Evolutionary conservation across 2,113 vertebrate genomes (phyloP), one percentile per base, ranked within the genome.

Genomic region (Gavialis gangeticus): DNA sequence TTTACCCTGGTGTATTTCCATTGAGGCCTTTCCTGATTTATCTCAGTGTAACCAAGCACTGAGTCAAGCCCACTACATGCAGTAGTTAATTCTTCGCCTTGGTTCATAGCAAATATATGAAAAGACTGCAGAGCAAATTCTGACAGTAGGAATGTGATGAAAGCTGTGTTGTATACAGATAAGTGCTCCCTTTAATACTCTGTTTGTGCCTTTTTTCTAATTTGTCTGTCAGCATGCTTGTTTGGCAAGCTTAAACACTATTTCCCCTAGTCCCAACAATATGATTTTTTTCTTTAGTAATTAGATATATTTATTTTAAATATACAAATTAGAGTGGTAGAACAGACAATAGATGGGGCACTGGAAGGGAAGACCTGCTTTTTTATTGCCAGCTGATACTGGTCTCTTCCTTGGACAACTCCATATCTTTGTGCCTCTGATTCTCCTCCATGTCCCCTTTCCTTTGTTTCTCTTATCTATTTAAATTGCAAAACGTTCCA

Each of bases 171-270:
- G 34, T 81, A 28, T 27, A 62, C 21, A 92, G 81, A 63, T 78
- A 88, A 22, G 87, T 69, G 2, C 56, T 94, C 82, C 80, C 77
- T 91, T 95, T 55, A 90, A 56, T 90, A 55, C 78, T 57, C 78
- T 56, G 91, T 62, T 21, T 84, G 80, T 78, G 75, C 85, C 27
- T 92, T 93, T 94, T 63, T 95, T 90, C 79, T 79, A 86, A 25
- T 2, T 17, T 81, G 63, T 37, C 2, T 83, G 86, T 73, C 93
- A 90, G 78, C 30, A 84, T 56, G 37, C 0, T n/a, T 27, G 0
- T 66, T 64, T 85, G 76, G 4, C 54, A 87, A 67, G 6, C 59
- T 85, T 73, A 15, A 24, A 79, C 54, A 56, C 4, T 21, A n/a
- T 37, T 56, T 18, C 56, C 24, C 12, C n/a, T 56, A 82, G 54